Percentiles rank a stretch among this genome's conserved stretches.
Evolutionary conservation across 2,797 vertebrate species (phyloP).

Genomic region (Champsocephalus esox): DNA sequence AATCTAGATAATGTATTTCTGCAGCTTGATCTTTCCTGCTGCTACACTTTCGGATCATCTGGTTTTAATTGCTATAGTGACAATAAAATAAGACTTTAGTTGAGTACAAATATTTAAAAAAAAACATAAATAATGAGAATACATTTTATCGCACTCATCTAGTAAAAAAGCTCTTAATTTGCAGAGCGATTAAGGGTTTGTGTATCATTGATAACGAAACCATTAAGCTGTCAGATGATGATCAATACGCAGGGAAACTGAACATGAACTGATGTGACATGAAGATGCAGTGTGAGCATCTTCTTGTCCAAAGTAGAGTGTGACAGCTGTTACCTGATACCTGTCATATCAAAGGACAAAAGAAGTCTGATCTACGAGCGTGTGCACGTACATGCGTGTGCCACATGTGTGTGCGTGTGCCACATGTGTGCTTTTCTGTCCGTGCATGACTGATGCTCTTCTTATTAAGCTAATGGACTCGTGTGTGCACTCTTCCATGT

Average conservation of each 20-base stretch:
- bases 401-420: not conserved
- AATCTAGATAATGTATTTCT: not conserved
- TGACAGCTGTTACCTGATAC: conserved; percentile 76
- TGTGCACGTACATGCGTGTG: conserved; percentile 33
- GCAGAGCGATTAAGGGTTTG: conserved; percentile 28
- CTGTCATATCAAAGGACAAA: conserved; percentile 75
- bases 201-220: conserved; percentile 41
- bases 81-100: conserved; percentile 5
- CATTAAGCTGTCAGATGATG: conserved; percentile 64
- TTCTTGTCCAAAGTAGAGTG: conserved; percentile 47
- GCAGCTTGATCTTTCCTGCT: not conserved
- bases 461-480: conserved; percentile 87
- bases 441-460: conserved; percentile 59
- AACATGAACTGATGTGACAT: conserved; percentile 61
- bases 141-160: conserved; percentile 26
- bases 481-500: conserved; percentile 62
- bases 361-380: conserved; percentile 59
- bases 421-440: conserved; percentile 37
- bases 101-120: conserved; percentile 7
- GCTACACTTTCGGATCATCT: not conserved
- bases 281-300: conserved; percentile 53
- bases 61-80: not conserved
- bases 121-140: conserved; percentile 34
- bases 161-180: conserved; percentile 31
- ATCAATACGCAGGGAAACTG: conserved; percentile 55